phyloP scores from a whole-genome alignment of 2,888 invertebrate genomes.

The Liposcelis brunnea region DNA sequence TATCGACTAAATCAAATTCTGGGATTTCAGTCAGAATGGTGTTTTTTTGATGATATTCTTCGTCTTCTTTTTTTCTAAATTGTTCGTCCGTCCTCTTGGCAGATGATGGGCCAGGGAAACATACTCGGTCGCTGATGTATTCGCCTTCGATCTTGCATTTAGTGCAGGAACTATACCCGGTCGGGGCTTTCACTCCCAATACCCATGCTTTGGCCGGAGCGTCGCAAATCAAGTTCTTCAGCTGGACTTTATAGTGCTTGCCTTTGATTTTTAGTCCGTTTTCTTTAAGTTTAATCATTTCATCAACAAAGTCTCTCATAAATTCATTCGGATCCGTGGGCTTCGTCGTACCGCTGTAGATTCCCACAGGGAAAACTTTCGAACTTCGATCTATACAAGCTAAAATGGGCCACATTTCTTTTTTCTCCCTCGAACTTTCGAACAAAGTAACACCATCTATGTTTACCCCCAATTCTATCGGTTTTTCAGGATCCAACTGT shows the following conservation, averaged over 20 bases:
- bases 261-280: constrained; percentile 5
- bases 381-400: no score
- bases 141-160: constrained; percentile 15
- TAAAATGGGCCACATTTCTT: no score
- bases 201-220: constrained; percentile 12
- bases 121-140: constrained; percentile 11
- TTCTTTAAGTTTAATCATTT: neutral
- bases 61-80: constrained; percentile 14
- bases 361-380: constrained; percentile 9
- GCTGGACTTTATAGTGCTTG: neutral
- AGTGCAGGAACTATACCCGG: constrained; percentile 13
- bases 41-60: constrained; percentile 16
- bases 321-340: constrained; percentile 10
- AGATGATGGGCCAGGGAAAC: constrained; percentile 12
- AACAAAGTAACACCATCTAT: no score
- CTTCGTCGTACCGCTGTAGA: constrained; percentile 11
- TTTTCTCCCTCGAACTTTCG: no score
- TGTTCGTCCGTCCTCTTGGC: constrained; percentile 13
- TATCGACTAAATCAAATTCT: constrained; percentile 19
- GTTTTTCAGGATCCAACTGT: no score
- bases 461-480: no score
- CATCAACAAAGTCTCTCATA: constrained; percentile 11
- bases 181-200: constrained; percentile 11
- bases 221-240: constrained; percentile 11
- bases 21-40: constrained; percentile 18